Conservation (phyloP, 1,140 invertebrate genomes). For the Carposina sasakii region DNA sequence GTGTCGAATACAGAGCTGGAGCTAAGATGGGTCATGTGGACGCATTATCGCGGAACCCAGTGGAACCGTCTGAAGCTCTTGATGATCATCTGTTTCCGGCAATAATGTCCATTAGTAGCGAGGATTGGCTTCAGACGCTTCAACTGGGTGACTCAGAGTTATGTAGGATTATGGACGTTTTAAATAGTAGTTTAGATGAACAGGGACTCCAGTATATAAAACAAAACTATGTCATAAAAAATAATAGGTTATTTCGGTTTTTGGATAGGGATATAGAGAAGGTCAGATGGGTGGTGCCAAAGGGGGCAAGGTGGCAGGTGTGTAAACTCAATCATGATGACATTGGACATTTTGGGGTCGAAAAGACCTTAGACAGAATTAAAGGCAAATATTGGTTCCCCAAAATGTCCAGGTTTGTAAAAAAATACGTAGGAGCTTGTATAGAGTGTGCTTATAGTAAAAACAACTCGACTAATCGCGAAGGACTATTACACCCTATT, state of each 20-base stretch:
- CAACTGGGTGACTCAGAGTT: constrained; percentile 14
- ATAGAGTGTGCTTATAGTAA: constrained; percentile 32
- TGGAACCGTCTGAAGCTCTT: no score
- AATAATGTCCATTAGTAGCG: constrained; percentile 12
- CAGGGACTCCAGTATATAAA: constrained; percentile 17
- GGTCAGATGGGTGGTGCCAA: constrained; percentile 21
- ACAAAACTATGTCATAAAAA: constrained; percentile 24
- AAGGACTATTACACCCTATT: constrained; percentile 21
- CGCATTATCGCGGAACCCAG: constrained; percentile 37
- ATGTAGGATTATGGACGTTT: constrained; percentile 13
- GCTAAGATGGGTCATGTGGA: constrained; percentile 45
- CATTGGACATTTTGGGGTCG: constrained; percentile 22
- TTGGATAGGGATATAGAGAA: constrained; percentile 8
- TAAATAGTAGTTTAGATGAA: constrained; percentile 25
- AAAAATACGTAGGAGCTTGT: constrained; percentile 29
- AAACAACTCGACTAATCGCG: constrained; percentile 10
- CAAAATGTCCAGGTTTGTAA: constrained; percentile 22
- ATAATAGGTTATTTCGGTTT: constrained; percentile 13
- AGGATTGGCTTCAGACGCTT: constrained; percentile 23
- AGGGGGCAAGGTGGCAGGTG: constrained; percentile 19
- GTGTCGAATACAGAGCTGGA: constrained; percentile 38
- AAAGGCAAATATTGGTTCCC: constrained; percentile 29
- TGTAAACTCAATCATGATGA: constrained; percentile 28
- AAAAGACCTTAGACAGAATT: constrained; percentile 27
- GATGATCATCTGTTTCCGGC: constrained; percentile 1